Conservation (phyloP, 2,888 invertebrate species). For the Dryocosmus kuriphilus region DNA sequence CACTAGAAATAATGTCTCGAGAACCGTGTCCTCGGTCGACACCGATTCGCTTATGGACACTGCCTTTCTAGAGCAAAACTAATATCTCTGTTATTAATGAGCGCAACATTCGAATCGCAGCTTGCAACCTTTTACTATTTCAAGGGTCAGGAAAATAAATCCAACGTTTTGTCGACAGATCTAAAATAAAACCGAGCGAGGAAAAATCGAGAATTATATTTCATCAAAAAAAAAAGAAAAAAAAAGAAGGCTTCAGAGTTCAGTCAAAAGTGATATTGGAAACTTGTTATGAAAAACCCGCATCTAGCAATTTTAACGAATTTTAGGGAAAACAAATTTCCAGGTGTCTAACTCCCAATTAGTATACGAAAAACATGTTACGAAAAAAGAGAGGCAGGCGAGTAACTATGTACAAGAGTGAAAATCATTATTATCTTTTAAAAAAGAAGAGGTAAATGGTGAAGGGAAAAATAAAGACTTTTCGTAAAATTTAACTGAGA, state of each 20-base stretch:
- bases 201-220: not conserved
- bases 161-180: not conserved
- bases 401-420: not conserved
- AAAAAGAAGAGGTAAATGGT: no score
- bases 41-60: constrained; percentile 5
- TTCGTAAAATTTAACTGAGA: no score
- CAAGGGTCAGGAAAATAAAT: not conserved
- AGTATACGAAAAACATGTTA: no score
- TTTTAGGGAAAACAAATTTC: not conserved
- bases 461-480: no score
- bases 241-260: no score
- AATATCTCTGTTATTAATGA: constrained; percentile 32
- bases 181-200: not conserved
- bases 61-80: constrained; percentile 31
- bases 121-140: constrained; percentile 20
- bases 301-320: not conserved
- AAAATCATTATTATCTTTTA: not conserved
- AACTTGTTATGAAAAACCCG: not conserved
- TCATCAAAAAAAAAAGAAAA: not conserved
- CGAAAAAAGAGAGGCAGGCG: not conserved
- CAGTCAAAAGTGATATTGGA: not conserved
- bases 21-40: constrained; percentile 6
- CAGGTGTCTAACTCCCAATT: no score
- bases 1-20: constrained; percentile 34
- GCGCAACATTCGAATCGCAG: constrained; percentile 12